Percentiles rank a stretch among this genome's conserved stretches.
Evolutionary conservation across 2,113 vertebrate genomes (phyloP).

Genomic region (Pteropus alecto): DNA sequence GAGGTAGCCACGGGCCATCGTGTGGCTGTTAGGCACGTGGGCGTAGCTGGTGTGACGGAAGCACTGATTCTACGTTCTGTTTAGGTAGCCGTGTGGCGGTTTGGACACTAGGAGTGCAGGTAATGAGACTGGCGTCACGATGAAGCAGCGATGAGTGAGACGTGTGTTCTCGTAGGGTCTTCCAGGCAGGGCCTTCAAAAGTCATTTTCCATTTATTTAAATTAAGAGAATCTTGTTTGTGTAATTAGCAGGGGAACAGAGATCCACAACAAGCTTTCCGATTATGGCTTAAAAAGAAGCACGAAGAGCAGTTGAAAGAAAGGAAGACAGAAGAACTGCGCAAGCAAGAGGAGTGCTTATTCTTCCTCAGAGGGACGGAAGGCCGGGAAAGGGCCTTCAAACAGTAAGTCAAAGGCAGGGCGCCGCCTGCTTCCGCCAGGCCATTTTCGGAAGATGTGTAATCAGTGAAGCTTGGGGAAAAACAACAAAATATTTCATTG

Average conservation of each 20-base stretch:
- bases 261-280: slow-evolving; percentile 91
- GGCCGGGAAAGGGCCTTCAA: slow-evolving; percentile 93
- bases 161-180: not conserved
- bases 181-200: not conserved
- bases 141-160: not conserved
- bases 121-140: not conserved
- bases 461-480: not conserved
- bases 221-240: not conserved
- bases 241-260: slow-evolving; percentile 83
- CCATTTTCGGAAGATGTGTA: not conserved
- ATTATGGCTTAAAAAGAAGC: slow-evolving; percentile 94
- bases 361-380: slow-evolving; percentile 85
- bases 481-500: not conserved
- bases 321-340: slow-evolving; percentile 88
- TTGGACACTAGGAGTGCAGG: not conserved
- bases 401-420: slow-evolving; percentile 84
- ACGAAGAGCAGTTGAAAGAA: slow-evolving; percentile 90
- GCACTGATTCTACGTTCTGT: not conserved
- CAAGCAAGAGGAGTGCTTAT: slow-evolving; percentile 87
- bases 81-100: not conserved
- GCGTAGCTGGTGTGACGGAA: not conserved
- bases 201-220: not conserved
- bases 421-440: not conserved
- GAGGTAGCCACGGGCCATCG: not conserved
- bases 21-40: not conserved